Evolutionary conservation across 2,797 vertebrate species (phyloP), one percentile per base, ranked within the genome.

Genomic region (Epinephelus malabaricus): DNA sequence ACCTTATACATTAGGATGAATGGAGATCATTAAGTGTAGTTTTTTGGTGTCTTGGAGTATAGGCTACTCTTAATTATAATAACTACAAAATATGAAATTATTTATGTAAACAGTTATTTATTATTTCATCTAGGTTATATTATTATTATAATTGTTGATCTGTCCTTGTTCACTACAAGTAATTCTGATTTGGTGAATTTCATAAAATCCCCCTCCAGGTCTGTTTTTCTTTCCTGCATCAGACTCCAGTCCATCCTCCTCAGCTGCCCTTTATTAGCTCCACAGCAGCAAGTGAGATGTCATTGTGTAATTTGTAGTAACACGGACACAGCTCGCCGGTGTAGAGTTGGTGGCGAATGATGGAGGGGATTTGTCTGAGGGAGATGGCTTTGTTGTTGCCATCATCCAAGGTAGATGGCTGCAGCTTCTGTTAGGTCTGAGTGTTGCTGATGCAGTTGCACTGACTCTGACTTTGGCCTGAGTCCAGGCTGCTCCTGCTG

Each of bases 211-310:
- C 4, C 8, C 25, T 66, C 12, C 12, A 5, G 43, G 25, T 47
- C 40, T 11, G 5, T 51, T n/a, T 17, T 18, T 2, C 34, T 14
- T 8, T 38, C 10, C n/a, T 62, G 59, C 38, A 45, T 62, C 1
- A 40, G 2, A 9, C 12, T 27, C 30, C 11, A 27, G 56, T 5
- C 13, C 19, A 60, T 60, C 43, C 59, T 63, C 49, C 49, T 3
- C 49, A 21, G 59, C 23, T 62, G 13, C 38, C 18, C 38, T 62
- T 50, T 40, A 19, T 38, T 25, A 34, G 46, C 4, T 43, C 12
- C 47, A 59, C 43, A 50, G 55, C 46, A 50, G 68, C 27, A 71
- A n/a, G 56, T 50, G 68, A 50, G 45, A 23, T 49, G 45, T 38
- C n/a, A 21, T 21, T 38, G 47, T 60, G 8, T 50, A 50, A 70